Base-by-base conservation (phyloP, 1,140 invertebrate genomes). In the Cyphomyrmex costatus region DNA sequence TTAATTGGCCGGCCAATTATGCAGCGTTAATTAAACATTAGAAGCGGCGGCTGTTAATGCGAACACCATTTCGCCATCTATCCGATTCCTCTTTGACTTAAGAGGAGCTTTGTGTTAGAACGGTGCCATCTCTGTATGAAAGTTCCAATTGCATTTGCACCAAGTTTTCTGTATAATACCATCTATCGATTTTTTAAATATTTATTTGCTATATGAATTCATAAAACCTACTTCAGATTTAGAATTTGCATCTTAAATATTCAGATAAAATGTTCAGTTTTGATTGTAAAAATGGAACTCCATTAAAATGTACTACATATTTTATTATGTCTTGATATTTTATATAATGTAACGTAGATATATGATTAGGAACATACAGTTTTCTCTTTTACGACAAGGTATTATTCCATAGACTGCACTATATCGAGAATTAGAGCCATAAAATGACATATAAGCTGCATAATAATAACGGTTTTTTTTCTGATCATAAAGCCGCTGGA, bases 11-110 rank as follows among this genome's bases (percentile, higher is more conserved):
- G 86, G 85, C 92, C 93, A 93, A 94, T 94, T 94, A 93, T 93
- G 89, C 92, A 80, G 89, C 86, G 92, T 93, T 93, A 94, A 94
- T 94, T 93, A 94, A 94, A 94, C 93, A 94, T 94, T 93, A 93
- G 91, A 65, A 63, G 87, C 56, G 68, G 61, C 33, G 71, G 65
- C 77, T 66, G 30, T 56, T 60, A 46, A 77, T 76, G 16, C 70
- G 53, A 76, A 60, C 56, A 74, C 21, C 27, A 42, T 4, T 19
- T 66, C 36, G 90, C 90, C 87, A 91, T 90, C 90, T 91, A 65
- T 68, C 24, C 46, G 79, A 74, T 21, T 49, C 60, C 51, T 14
- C 24, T n/a, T 46, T 12, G 4, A 73, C 19, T 21, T 60, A 27
- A 36, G 36, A 8, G 10, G 10, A 46, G 27, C 1, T 42, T 21